Percentiles rank a stretch among this genome's conserved stretches.
These are phyloP conservation scores for Gasterosteus nipponicus DNA, from an alignment of 2,113 vertebrate genomes.

Conservation along the genomic window DNA sequence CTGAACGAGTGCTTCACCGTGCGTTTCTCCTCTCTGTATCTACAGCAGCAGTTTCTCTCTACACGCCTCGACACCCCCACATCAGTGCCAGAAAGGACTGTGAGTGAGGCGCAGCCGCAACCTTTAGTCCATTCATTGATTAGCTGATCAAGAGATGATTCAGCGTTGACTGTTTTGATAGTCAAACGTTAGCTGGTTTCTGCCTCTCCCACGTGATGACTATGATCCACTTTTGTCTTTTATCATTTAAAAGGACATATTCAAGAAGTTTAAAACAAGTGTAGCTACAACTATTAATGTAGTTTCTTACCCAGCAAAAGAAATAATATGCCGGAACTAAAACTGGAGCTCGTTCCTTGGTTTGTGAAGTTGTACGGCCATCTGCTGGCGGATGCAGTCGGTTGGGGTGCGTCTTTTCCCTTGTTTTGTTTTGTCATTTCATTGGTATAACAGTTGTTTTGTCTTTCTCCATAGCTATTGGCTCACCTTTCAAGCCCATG, in stretches of 20 bases:
- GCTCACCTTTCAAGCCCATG: constrained; percentile 97
- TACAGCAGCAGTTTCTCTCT: constrained; percentile 76
- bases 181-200: background rate
- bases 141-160: background rate
- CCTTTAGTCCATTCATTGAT: background rate
- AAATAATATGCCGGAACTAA: background rate
- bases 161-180: background rate
- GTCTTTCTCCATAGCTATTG: constrained; percentile 85
- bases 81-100: constrained; percentile 77
- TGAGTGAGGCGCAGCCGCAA: background rate
- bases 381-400: constrained; percentile 26
- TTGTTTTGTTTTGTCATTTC: background rate
- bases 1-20: constrained; percentile 16
- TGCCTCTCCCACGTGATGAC: background rate
- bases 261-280: background rate
- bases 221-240: background rate
- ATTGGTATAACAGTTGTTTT: background rate
- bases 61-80: constrained; percentile 72
- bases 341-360: background rate
- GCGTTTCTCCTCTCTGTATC: constrained; percentile 51
- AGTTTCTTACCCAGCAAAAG: background rate
- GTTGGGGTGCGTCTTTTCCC: too few relatives aligned
- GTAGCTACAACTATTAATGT: too few relatives aligned
- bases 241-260: background rate
- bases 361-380: constrained; percentile 13